Conservation (phyloP, 2,888 invertebrate genomes). For the Latheticus oryzae region DNA sequence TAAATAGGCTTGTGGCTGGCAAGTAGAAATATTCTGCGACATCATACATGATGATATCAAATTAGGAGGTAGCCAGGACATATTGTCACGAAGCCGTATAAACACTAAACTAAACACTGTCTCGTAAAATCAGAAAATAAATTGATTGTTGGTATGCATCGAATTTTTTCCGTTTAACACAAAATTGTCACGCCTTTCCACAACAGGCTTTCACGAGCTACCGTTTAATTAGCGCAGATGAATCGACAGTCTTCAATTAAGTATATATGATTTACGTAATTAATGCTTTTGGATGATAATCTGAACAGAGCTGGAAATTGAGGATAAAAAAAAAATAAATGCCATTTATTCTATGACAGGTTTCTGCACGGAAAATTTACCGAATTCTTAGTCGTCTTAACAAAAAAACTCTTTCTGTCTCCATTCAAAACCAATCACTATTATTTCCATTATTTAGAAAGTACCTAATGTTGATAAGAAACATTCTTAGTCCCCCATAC, state of each 20-base stretch:
- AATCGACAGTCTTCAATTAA: slow-evolving; percentile 10
- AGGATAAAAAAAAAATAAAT: slow-evolving; percentile 13
- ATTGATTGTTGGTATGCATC: slow-evolving; percentile 20
- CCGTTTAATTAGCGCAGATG: no score
- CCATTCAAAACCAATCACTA: slow-evolving; percentile 9
- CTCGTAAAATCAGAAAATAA: slow-evolving; percentile 12
- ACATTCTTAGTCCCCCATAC: no score
- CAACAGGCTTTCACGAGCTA: slow-evolving; percentile 29
- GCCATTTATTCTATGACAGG: no score
- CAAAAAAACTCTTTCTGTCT: slow-evolving; percentile 14
- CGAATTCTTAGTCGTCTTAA: no score
- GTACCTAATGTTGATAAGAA: no score
- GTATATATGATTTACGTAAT: no score
- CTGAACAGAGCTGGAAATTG: no score
- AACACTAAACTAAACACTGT: slow-evolving; percentile 24
- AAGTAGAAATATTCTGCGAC: slow-evolving; percentile 70
- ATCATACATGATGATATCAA: slow-evolving; percentile 69
- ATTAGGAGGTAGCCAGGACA: slow-evolving; percentile 71
- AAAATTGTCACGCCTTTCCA: slow-evolving; percentile 33
- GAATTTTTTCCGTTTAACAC: slow-evolving; percentile 19
- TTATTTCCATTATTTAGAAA: slow-evolving; percentile 30
- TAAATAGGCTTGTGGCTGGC: slow-evolving; percentile 70
- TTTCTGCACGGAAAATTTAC: background rate
- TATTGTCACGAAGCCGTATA: slow-evolving; percentile 39
- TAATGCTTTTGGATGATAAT: no score